A percentile compares a stretch with the other conserved stretches of the same genome.
These are phyloP conservation scores for Hyperoplus immaculatus DNA, from an alignment of 2,797 vertebrate species.

Conservation along the genomic window DNA sequence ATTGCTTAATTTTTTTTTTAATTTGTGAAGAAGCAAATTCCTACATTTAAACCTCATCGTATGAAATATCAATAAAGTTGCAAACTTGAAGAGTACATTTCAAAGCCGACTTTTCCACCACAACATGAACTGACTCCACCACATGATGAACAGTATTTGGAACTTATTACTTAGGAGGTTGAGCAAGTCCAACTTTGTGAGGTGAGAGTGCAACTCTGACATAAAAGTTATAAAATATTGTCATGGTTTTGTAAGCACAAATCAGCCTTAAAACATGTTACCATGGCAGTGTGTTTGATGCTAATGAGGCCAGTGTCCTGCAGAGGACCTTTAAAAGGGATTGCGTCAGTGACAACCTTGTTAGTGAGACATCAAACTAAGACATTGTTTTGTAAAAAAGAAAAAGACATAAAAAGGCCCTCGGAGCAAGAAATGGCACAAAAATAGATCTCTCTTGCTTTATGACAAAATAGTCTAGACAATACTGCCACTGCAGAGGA, in stretches of 20 bases:
- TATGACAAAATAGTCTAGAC: constrained; percentile 21
- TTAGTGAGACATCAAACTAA: constrained; percentile 55
- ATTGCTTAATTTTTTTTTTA: background rate
- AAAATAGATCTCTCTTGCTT: constrained; percentile 16
- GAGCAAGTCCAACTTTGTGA: no score
- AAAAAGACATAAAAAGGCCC: constrained; percentile 8
- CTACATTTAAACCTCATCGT: background rate
- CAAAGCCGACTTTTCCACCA: background rate
- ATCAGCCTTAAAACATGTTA: constrained; percentile 25
- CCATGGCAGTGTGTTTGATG: constrained; percentile 22
- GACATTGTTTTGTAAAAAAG: constrained; percentile 8
- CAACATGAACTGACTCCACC: background rate
- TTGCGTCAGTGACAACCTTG: constrained; percentile 44
- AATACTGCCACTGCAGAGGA: constrained; percentile 30
- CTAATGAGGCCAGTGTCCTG: constrained; percentile 64
- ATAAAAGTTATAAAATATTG: background rate
- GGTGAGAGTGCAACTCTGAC: background rate
- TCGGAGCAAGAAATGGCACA: constrained; percentile 7
- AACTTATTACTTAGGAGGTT: background rate
- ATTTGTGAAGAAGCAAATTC: background rate
- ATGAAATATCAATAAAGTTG: background rate
- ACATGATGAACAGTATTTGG: background rate
- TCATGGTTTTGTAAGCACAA: constrained; percentile 14
- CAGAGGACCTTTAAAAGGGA: constrained; percentile 16
- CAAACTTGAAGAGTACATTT: background rate